Conservation (phyloP, 2,113 vertebrate species). For the Passer montanus region DNA sequence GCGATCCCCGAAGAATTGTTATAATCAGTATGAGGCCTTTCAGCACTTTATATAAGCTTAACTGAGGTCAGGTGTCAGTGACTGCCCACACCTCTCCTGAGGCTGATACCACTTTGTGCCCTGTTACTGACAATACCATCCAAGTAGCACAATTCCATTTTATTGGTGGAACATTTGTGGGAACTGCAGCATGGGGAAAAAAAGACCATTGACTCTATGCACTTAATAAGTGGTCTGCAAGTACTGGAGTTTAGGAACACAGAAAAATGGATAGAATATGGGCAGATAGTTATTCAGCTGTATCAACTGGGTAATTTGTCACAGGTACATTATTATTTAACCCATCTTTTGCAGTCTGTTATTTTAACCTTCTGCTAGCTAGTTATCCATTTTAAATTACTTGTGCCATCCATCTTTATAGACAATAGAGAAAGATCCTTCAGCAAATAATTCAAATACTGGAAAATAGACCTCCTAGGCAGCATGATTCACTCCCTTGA, state of each 20-base stretch:
- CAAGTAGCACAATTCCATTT: background rate
- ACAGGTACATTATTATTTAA: background rate
- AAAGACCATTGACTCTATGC: background rate
- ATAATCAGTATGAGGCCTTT: constrained; percentile 8
- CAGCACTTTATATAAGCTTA: constrained; percentile 19
- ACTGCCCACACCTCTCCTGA: constrained; percentile 1
- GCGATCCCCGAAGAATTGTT: constrained; percentile 27
- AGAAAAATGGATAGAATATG: background rate
- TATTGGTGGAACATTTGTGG: constrained; percentile 10
- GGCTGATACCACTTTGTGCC: background rate
- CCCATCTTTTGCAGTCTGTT: background rate
- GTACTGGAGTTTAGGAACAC: background rate
- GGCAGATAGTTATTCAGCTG: background rate
- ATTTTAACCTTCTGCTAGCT: background rate
- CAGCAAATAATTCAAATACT: background rate
- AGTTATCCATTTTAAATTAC: background rate
- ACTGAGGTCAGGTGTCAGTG: constrained; percentile 36
- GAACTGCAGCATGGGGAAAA: background rate
- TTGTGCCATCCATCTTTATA: background rate
- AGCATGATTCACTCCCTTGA: background rate
- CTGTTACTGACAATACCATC: background rate
- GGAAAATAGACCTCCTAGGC: background rate
- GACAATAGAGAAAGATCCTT: background rate
- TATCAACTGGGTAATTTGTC: background rate
- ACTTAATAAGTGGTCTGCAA: background rate